Conservation (phyloP, 2,888 invertebrate species). For the Heliconius sara region DNA sequence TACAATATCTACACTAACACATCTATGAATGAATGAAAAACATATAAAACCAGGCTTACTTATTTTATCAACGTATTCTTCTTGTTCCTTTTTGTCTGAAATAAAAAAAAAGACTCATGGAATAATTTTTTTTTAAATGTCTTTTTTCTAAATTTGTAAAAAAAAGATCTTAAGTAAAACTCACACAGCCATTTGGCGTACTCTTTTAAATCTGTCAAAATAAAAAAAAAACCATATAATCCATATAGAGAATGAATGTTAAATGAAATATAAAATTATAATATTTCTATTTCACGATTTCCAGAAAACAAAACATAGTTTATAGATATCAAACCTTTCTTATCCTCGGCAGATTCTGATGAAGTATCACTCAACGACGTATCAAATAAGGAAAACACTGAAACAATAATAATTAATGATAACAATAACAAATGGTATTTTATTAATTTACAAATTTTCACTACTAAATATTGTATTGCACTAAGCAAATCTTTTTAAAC, state of each 20-base stretch:
- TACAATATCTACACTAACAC: too few species aligned
- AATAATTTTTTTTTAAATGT: background rate
- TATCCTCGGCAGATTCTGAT: conserved; percentile 38
- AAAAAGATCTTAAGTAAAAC: conserved; percentile 16
- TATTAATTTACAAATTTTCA: too few species aligned
- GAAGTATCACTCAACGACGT: conserved; percentile 33
- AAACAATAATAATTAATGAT: conserved; percentile 13
- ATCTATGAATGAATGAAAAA: too few species aligned
- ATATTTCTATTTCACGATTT: background rate
- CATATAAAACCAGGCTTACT: conserved; percentile 31
- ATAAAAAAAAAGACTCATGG: background rate
- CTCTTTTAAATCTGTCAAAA: conserved; percentile 52
- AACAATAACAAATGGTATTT: too few species aligned
- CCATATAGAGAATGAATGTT: background rate
- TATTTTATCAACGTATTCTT: conserved; percentile 31
- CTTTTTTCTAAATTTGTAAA: background rate
- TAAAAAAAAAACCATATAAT: background rate
- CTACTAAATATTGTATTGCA: too few species aligned
- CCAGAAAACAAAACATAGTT: background rate
- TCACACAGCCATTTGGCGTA: conserved; percentile 49
- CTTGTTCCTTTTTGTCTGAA: conserved; percentile 39
- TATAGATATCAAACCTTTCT: conserved; percentile 31
- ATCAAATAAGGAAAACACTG: conserved; percentile 44
- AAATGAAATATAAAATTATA: background rate
- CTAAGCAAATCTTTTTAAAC: too few species aligned